Conservation (phyloP, 1,140 invertebrate species). For the Chionoecetes opilio region DNA sequence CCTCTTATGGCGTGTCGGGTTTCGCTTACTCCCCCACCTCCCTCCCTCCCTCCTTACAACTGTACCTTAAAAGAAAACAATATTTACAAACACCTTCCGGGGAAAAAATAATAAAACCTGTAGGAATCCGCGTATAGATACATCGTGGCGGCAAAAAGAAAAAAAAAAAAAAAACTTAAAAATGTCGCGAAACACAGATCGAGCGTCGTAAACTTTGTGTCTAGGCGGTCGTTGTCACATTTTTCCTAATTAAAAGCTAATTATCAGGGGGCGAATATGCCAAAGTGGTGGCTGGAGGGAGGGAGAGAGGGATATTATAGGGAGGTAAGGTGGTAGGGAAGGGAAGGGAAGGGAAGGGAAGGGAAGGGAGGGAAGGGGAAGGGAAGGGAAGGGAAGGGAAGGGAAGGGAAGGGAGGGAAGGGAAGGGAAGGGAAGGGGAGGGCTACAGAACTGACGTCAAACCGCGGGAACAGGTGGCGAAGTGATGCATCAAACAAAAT, state of each 20-base stretch:
- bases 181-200: slow-evolving; percentile 38
- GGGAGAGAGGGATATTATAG: background rate
- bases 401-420: background rate
- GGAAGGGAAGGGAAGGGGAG: no score
- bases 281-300: slow-evolving; percentile 38
- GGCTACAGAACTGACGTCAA: slow-evolving; percentile 75
- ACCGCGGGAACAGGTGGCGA: slow-evolving; percentile 53
- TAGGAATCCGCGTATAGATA: no score
- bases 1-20: background rate
- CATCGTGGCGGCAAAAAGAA: no score
- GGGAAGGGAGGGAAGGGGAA: background rate
- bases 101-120: no score
- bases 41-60: background rate
- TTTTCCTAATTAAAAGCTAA: slow-evolving; percentile 77
- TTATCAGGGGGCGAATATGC: slow-evolving; percentile 65
- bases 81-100: no score
- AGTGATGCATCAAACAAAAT: slow-evolving; percentile 75
- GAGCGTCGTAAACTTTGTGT: slow-evolving; percentile 48
- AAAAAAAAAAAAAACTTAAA: slow-evolving; percentile 40
- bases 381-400: background rate
- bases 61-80: background rate
- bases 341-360: background rate
- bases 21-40: background rate
- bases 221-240: slow-evolving; percentile 40
- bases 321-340: slow-evolving; percentile 4